phyloP scores from a whole-genome alignment of 2,113 vertebrate species.

The Anseranas semipalmata region DNA sequence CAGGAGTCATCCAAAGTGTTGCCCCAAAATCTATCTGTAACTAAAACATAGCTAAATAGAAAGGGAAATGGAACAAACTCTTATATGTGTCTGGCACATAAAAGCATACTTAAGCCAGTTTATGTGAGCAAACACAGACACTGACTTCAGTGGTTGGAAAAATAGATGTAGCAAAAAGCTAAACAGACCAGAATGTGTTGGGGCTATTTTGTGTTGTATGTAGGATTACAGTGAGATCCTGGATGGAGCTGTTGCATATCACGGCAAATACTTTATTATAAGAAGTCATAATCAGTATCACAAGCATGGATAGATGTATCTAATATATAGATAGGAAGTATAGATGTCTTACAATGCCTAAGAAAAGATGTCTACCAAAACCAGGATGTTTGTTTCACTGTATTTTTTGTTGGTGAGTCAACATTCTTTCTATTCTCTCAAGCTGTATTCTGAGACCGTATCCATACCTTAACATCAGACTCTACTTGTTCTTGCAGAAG shows the following conservation, averaged over 20 bases:
- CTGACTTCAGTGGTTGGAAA: neutral
- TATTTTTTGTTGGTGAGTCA: neutral
- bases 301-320: neutral
- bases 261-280: neutral
- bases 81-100: neutral
- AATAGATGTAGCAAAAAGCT: neutral
- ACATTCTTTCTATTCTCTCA: neutral
- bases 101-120: neutral
- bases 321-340: neutral
- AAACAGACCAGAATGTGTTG: neutral
- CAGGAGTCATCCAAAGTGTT: neutral
- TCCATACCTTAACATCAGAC: neutral
- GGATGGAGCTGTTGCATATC: neutral
- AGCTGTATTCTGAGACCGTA: neutral
- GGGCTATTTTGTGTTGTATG: neutral
- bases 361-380: neutral
- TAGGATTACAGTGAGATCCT: neutral
- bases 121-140: neutral
- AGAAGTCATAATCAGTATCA: neutral
- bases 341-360: neutral
- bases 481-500: neutral
- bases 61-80: neutral
- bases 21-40: neutral
- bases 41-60: neutral
- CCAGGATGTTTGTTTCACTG: neutral